A percentile compares a stretch with the other conserved stretches of the same genome.
phyloP scores from a whole-genome alignment of 2,113 vertebrate species.

The Gavialis gangeticus region DNA sequence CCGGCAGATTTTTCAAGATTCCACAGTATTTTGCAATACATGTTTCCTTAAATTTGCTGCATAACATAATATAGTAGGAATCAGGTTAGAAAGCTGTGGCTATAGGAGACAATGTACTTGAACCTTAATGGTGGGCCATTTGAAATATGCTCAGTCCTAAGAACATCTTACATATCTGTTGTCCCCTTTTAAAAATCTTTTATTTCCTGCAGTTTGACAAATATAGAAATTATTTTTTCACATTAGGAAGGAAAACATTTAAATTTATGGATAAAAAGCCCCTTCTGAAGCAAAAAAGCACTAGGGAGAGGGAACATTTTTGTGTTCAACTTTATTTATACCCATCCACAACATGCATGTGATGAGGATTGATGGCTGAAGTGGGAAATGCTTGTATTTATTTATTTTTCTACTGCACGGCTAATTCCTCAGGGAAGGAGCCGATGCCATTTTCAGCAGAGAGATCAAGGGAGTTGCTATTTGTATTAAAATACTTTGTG shows the following conservation, averaged over 20 bases:
- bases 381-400: constrained; percentile 48
- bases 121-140: neutral
- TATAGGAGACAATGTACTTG: neutral
- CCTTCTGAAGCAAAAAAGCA: neutral
- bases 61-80: neutral
- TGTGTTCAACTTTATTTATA: constrained; percentile 29
- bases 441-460: constrained; percentile 46
- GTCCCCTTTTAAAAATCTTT: neutral
- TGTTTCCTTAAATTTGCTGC: neutral
- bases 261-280: neutral
- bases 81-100: neutral
- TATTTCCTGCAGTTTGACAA: constrained; percentile 3
- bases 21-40: neutral
- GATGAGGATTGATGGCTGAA: constrained; percentile 48
- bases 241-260: constrained; percentile 21
- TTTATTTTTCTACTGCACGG: constrained; percentile 58
- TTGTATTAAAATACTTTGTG: constrained; percentile 71
- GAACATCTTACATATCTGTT: neutral
- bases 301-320: neutral
- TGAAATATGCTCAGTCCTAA: neutral
- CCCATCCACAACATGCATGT: neutral
- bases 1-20: neutral
- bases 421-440: constrained; percentile 59
- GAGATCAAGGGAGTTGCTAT: constrained; percentile 69
- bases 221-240: neutral